phyloP scores from a whole-genome alignment of 2,113 vertebrate genomes.

The Spea bombifrons region DNA sequence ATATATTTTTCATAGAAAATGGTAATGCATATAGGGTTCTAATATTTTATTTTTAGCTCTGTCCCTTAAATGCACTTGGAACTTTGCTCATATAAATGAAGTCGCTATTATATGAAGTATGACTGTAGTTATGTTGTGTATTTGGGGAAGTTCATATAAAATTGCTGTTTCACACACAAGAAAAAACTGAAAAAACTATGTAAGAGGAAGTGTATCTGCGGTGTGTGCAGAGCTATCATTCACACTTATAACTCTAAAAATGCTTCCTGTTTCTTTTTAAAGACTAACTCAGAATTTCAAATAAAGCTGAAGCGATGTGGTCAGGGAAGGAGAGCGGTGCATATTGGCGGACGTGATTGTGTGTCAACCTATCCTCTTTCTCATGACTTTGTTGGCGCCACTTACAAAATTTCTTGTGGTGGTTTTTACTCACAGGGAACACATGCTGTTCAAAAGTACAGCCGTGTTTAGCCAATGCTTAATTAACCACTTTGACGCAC shows the following conservation, averaged over 20 bases:
- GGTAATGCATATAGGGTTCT: too few relatives aligned
- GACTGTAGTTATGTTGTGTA: constrained; percentile 4
- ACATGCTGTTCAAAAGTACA: background rate
- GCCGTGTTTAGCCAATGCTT: background rate
- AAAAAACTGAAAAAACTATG: constrained; percentile 7
- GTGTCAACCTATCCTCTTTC: constrained; percentile 25
- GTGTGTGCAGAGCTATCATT: constrained; percentile 12
- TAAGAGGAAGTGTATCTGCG: constrained; percentile 38
- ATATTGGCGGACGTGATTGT: constrained; percentile 5
- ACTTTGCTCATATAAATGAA: background rate
- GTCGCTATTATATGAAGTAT: background rate
- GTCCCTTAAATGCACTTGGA: background rate
- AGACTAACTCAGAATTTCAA: constrained; percentile 45
- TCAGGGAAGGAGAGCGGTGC: constrained; percentile 5
- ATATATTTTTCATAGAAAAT: too few relatives aligned
- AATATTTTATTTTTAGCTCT: background rate
- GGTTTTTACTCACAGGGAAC: background rate
- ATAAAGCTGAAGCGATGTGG: constrained; percentile 39
- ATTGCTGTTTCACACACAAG: constrained; percentile 42
- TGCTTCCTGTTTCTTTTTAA: constrained; percentile 49
- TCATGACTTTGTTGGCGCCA: constrained; percentile 34
- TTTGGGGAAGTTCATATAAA: constrained; percentile 21
- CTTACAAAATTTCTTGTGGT: constrained; percentile 18
- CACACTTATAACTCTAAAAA: constrained; percentile 12
- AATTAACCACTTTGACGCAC: background rate